These are phyloP conservation scores for Magallana angulata DNA, from an alignment of 1,140 invertebrate genomes.

Conservation along the genomic window DNA sequence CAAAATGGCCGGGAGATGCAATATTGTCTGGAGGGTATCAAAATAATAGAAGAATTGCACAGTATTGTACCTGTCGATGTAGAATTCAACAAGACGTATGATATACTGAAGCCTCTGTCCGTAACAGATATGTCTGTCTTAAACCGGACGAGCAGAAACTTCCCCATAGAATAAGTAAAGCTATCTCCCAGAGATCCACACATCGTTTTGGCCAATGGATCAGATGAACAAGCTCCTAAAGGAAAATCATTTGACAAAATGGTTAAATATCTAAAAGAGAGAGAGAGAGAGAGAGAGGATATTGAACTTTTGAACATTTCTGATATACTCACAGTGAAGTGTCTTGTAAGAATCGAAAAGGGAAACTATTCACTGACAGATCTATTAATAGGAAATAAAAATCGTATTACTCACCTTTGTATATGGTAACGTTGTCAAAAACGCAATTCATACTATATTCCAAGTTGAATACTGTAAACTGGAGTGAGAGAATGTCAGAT, in stretches of 20 bases:
- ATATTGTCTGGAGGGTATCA: no score
- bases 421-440: conserved; percentile 12
- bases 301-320: no score
- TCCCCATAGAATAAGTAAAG: background rate
- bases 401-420: background rate
- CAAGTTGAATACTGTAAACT: background rate
- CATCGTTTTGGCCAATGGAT: background rate
- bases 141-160: background rate
- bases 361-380: no score
- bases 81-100: background rate
- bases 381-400: no score
- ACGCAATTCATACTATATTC: background rate
- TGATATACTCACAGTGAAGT: no score
- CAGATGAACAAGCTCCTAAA: background rate
- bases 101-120: background rate
- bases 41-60: no score
- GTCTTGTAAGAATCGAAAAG: no score
- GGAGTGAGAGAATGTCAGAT: conserved; percentile 2
- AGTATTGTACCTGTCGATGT: background rate
- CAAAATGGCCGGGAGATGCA: no score
- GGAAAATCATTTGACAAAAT: no score
- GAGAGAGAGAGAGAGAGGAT: no score
- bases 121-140: background rate
- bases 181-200: background rate
- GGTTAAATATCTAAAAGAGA: no score